phyloP scores from a whole-genome alignment of 2,888 invertebrate species.

The Apamea sordens region DNA sequence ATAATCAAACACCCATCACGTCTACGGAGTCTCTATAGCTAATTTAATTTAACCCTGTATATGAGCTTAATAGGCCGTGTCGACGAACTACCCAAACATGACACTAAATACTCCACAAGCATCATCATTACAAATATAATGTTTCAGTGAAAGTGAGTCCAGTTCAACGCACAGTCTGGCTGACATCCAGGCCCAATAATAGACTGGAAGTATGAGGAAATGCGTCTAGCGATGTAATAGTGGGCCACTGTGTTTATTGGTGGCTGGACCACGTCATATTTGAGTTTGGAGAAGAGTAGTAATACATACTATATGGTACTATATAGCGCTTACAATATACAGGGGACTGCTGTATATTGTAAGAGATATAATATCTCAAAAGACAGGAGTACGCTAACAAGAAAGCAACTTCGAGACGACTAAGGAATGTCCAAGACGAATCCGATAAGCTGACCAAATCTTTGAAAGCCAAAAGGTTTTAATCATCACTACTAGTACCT shows the following conservation, averaged over 20 bases:
- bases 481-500: background rate
- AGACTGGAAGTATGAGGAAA: constrained; percentile 80
- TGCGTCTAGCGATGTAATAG: constrained; percentile 56
- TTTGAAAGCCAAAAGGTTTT: background rate
- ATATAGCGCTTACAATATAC: no score
- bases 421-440: background rate
- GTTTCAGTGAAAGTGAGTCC: constrained; percentile 63
- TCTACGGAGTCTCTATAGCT: no score
- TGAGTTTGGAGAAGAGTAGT: background rate
- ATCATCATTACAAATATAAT: constrained; percentile 39
- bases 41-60: no score
- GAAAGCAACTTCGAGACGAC: background rate
- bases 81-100: background rate
- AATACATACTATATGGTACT: background rate
- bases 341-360: no score
- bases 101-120: constrained; percentile 21
- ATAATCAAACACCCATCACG: background rate
- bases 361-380: background rate
- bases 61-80: background rate
- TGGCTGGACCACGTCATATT: constrained; percentile 14
- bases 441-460: background rate
- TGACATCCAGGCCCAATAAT: constrained; percentile 76
- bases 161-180: constrained; percentile 70
- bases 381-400: background rate
- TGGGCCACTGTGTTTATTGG: constrained; percentile 35